A percentile compares a stretch with the other conserved stretches of the same genome.
phyloP scores from a whole-genome alignment of 2,797 vertebrate genomes.

The Mormyrus hasselquistii region DNA sequence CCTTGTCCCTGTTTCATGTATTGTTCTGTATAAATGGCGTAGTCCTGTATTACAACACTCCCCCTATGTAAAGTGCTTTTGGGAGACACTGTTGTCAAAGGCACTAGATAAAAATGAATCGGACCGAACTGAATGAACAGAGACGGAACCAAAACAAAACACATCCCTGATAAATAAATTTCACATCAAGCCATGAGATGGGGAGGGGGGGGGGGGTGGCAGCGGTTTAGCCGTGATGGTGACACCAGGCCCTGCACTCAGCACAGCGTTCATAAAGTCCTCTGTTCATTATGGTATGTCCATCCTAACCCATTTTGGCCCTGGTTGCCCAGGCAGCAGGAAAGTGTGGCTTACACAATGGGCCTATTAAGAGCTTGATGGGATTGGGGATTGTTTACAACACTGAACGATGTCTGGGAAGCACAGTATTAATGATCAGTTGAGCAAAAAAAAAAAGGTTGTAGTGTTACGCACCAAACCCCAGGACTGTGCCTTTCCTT shows the following conservation, averaged over 20 bases:
- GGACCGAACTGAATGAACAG: background rate
- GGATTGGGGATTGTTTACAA: constrained; percentile 32
- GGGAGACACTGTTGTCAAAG: background rate
- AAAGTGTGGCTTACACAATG: constrained; percentile 43
- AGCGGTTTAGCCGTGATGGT: constrained; percentile 37
- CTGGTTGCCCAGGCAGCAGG: constrained; percentile 31
- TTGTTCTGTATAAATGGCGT: background rate
- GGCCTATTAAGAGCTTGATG: constrained; percentile 44
- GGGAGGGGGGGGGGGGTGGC: constrained; percentile 23
- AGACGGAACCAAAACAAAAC: background rate
- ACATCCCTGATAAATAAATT: background rate
- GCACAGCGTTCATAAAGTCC: constrained; percentile 45
- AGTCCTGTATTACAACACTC: background rate
- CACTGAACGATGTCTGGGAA: constrained; percentile 35
- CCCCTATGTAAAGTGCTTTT: background rate
- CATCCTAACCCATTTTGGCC: constrained; percentile 54
- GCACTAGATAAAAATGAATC: background rate
- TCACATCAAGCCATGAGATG: constrained; percentile 16
- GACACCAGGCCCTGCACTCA: constrained; percentile 41
- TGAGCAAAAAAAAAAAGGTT: background rate
- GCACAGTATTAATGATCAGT: constrained; percentile 32
- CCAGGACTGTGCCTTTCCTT: background rate
- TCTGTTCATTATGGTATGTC: constrained; percentile 62
- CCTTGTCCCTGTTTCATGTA: background rate
- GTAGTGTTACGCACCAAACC: background rate